Evolutionary conservation across 1,140 invertebrate genomes (phyloP).

Genomic region (Maniola jurtina): DNA sequence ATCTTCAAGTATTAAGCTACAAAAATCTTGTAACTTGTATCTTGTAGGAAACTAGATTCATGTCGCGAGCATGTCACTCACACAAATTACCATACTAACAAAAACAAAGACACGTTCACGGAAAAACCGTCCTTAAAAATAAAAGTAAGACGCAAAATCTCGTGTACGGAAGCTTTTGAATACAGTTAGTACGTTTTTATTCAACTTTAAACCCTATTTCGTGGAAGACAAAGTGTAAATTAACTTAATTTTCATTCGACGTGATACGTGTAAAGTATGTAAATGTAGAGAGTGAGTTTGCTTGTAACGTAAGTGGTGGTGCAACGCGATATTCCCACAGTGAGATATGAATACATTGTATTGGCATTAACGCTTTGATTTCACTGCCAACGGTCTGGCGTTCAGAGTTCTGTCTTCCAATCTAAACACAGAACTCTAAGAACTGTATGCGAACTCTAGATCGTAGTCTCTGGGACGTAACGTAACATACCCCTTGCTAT

Average conservation of each 20-base stretch:
- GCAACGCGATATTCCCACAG: slow-evolving; percentile 27
- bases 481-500: too few relatives aligned
- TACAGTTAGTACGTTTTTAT: background rate
- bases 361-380: background rate
- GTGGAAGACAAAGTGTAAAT: background rate
- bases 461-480: too few relatives aligned
- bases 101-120: background rate
- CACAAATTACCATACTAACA: slow-evolving; percentile 21
- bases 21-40: background rate
- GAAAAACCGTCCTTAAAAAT: slow-evolving; percentile 9
- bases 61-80: slow-evolving; percentile 23
- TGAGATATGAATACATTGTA: slow-evolving; percentile 5
- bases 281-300: slow-evolving; percentile 45
- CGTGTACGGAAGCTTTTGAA: slow-evolving; percentile 2
- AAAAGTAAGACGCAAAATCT: slow-evolving; percentile 1
- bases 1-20: slow-evolving; percentile 14
- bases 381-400: background rate
- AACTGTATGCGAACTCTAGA: too few relatives aligned
- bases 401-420: too few relatives aligned
- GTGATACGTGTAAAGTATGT: slow-evolving; percentile 18
- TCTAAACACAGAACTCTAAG: too few relatives aligned
- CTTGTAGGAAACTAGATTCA: slow-evolving; percentile 20
- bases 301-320: slow-evolving; percentile 50
- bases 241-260: background rate
- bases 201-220: background rate